Percentiles rank a stretch among this genome's conserved stretches.
phyloP scores from a whole-genome alignment of 1,140 invertebrate genomes.

The Eumeta japonica region DNA sequence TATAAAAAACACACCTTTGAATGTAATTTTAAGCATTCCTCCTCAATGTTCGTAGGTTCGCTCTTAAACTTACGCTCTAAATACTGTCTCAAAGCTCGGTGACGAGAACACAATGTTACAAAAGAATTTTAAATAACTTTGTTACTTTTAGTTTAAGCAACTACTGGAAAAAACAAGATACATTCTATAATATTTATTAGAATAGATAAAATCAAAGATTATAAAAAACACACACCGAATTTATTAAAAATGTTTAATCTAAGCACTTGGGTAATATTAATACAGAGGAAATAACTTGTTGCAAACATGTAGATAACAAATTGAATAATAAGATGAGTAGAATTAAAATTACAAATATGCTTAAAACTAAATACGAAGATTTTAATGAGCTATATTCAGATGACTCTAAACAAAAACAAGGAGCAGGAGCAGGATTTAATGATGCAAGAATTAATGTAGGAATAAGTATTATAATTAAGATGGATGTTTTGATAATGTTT shows the following conservation, averaged over 20 bases:
- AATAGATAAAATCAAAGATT: background rate
- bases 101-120: too few relatives aligned
- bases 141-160: background rate
- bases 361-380: background rate
- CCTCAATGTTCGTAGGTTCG: background rate
- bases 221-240: background rate
- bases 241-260: slow-evolving; percentile 4
- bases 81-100: slow-evolving; percentile 2
- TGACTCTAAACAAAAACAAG: slow-evolving; percentile 1
- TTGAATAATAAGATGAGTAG: background rate
- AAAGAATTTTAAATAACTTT: background rate
- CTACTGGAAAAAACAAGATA: background rate
- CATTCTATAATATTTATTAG: background rate
- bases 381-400: slow-evolving; percentile 6
- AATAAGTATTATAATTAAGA: background rate
- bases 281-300: background rate
- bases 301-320: background rate
- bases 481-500: slow-evolving; percentile 3
- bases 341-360: background rate
- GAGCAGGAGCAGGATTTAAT: slow-evolving; percentile 4
- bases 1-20: too few relatives aligned
- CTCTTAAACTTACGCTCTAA: background rate
- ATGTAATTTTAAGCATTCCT: slow-evolving; percentile 3
- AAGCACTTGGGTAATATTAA: slow-evolving; percentile 5
- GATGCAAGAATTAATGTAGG: background rate